Percentiles rank a stretch among this genome's conserved stretches.
These are phyloP conservation scores for Piprites chloris DNA, from an alignment of 2,113 vertebrate genomes.

Conservation along the genomic window DNA sequence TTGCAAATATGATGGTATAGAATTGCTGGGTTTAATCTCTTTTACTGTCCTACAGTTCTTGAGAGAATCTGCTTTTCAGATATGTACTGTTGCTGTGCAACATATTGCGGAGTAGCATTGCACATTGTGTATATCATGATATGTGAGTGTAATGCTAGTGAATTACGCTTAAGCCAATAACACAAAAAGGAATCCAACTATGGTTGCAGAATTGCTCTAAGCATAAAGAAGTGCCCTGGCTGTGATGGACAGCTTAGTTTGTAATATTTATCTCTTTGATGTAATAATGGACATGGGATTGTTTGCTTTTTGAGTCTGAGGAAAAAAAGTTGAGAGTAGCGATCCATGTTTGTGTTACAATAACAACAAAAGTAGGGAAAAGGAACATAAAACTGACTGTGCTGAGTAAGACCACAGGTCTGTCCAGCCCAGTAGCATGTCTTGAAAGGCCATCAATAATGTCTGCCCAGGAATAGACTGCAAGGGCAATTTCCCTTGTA, in stretches of 20 bases:
- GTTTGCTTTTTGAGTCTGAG: slow-evolving; percentile 15
- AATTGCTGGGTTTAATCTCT: slow-evolving; percentile 5
- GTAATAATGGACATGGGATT: background rate
- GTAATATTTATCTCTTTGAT: slow-evolving; percentile 51
- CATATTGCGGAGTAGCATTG: slow-evolving; percentile 64
- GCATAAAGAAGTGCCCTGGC: slow-evolving; percentile 13
- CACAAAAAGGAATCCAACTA: background rate
- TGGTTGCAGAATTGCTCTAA: background rate
- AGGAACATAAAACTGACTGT: background rate
- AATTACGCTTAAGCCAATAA: slow-evolving; percentile 5
- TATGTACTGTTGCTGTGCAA: slow-evolving; percentile 69
- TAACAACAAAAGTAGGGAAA: background rate
- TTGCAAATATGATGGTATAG: background rate
- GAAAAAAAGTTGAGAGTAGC: background rate
- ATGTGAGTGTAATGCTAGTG: slow-evolving; percentile 37
- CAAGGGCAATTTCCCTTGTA: background rate
- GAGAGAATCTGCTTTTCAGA: slow-evolving; percentile 59
- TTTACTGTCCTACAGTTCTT: slow-evolving; percentile 46
- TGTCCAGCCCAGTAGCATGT: background rate
- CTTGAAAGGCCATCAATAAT: background rate
- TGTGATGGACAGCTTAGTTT: slow-evolving; percentile 17
- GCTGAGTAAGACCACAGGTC: background rate
- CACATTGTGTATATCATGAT: slow-evolving; percentile 64
- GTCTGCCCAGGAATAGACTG: background rate
- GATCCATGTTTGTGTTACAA: background rate